phyloP scores from a whole-genome alignment of 2,113 vertebrate genomes.

The Trinectes maculatus region DNA sequence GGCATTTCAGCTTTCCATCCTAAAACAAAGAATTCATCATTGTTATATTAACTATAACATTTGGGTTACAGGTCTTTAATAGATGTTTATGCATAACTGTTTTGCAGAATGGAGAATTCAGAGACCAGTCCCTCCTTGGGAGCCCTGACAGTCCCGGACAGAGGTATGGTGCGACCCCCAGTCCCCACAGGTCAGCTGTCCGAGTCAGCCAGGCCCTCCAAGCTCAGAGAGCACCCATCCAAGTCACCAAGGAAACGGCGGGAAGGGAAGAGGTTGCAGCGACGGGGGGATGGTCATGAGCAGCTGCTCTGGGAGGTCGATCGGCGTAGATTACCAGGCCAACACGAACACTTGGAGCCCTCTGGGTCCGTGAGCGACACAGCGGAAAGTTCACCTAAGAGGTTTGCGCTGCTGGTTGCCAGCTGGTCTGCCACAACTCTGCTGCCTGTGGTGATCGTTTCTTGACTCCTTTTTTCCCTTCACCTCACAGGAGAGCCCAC shows the following conservation, averaged over 20 bases:
- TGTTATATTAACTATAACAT: no score
- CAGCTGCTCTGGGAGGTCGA: slow-evolving; percentile 69
- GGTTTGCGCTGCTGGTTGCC: slow-evolving; percentile 69
- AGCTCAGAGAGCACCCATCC: slow-evolving; percentile 61
- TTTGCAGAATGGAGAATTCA: slow-evolving; percentile 69
- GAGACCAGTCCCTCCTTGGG: slow-evolving; percentile 36
- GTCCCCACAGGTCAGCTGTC: slow-evolving; percentile 39
- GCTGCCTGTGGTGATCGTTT: slow-evolving; percentile 42
- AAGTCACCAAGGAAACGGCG: slow-evolving; percentile 79
- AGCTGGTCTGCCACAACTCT: slow-evolving; percentile 53
- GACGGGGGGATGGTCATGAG: slow-evolving; percentile 68
- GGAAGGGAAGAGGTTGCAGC: slow-evolving; percentile 74
- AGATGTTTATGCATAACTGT: background rate
- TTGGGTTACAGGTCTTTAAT: background rate
- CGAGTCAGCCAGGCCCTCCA: slow-evolving; percentile 54
- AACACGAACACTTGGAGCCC: slow-evolving; percentile 75
- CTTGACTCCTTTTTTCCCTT: slow-evolving; percentile 35
- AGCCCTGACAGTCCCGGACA: slow-evolving; percentile 24
- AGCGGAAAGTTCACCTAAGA: slow-evolving; percentile 79
- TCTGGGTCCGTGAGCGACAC: slow-evolving; percentile 65
- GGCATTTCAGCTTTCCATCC: no score
- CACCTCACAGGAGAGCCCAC: slow-evolving; percentile 78
- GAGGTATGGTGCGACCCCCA: slow-evolving; percentile 13
- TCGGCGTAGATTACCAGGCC: slow-evolving; percentile 75
- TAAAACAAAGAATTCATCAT: no score